Evolutionary conservation across 1,140 invertebrate species (phyloP), one percentile per base, ranked within the genome.

Genomic region (Drosophila pallidifrons): DNA sequence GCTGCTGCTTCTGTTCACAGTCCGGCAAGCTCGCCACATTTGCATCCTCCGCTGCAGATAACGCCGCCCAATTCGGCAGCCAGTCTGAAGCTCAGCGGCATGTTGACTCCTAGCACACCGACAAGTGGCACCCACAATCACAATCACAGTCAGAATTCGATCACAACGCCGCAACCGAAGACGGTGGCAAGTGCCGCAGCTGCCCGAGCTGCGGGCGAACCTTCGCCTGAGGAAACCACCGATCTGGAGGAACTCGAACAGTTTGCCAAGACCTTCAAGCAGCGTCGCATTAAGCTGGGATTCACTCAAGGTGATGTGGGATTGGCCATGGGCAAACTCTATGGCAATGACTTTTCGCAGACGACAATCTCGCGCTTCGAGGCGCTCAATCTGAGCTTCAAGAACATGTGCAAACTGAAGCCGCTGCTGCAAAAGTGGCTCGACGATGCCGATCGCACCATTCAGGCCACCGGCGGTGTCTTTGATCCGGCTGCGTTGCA

Each of bases 361-460:
- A 99, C 99, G 20, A 99, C 99, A 38, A 99, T 99, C 77, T 99
- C 98, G 13, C 95, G 99, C 90, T 99, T 99, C 93, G 99, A 99
- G 93, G 99, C 99, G 1, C 94, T 99, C 41, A 99, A 99, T 93
- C 94, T 99, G 38, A 99, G 98, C 76, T 99, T 99, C 93, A 99
- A 99, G 93, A 99, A 99, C 92, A 99, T 99, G 99, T 99, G 99
- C 94, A 99, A 99, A 93, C 93, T 99, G 86, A 99, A 99, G 93
- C 99, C 99, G 1, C 93, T 99, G 47, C 94, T 99, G 10, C 97
- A 99, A 92, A 99, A 99, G 93, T 99, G 99, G 99, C 93, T 99
- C 41, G 97, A 98, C 88, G 98, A 99, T 92, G 98, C 98, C 0
- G 98, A 99, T 93, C 97, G 97, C 77, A 96, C 97, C 1, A 93